Percentiles rank a stretch among this genome's conserved stretches.
Conservation (phyloP, 2,113 vertebrate species). For the Mormyrus iriodes region DNA sequence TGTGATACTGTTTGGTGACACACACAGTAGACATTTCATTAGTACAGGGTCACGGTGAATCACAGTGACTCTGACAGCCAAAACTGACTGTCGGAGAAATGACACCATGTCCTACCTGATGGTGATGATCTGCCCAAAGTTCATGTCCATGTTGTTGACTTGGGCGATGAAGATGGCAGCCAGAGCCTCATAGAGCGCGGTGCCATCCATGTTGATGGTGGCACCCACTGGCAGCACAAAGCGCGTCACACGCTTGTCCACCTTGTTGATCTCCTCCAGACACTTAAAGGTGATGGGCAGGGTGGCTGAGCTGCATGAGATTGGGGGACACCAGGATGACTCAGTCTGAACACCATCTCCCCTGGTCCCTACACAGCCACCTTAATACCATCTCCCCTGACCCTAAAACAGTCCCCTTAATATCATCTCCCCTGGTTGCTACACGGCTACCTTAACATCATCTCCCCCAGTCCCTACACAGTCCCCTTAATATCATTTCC, state of each 20-base stretch:
- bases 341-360: background rate
- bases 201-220: slow-evolving; percentile 96
- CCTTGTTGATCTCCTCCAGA: slow-evolving; percentile 87
- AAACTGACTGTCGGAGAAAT: background rate
- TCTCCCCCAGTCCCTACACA: background rate
- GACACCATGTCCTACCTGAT: slow-evolving; percentile 72
- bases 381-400: background rate
- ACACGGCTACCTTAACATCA: background rate
- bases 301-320: slow-evolving; percentile 78
- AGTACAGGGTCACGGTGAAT: background rate
- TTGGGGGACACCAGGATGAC: background rate
- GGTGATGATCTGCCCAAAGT: slow-evolving; percentile 95
- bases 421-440: background rate
- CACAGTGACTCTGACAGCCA: background rate
- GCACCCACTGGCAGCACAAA: slow-evolving; percentile 91
- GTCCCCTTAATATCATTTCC: background rate
- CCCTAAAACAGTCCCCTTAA: background rate
- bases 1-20: slow-evolving; percentile 71
- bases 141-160: slow-evolving; percentile 94
- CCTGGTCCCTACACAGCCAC: background rate
- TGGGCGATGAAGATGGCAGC: slow-evolving; percentile 97
- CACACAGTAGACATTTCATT: background rate
- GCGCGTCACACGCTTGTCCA: slow-evolving; percentile 89
- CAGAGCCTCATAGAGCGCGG: slow-evolving; percentile 89
- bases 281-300: slow-evolving; percentile 93